A percentile compares a stretch with the other conserved stretches of the same genome.
Evolutionary conservation across 2,113 vertebrate genomes (phyloP).

Genomic region (Mobula hypostoma): DNA sequence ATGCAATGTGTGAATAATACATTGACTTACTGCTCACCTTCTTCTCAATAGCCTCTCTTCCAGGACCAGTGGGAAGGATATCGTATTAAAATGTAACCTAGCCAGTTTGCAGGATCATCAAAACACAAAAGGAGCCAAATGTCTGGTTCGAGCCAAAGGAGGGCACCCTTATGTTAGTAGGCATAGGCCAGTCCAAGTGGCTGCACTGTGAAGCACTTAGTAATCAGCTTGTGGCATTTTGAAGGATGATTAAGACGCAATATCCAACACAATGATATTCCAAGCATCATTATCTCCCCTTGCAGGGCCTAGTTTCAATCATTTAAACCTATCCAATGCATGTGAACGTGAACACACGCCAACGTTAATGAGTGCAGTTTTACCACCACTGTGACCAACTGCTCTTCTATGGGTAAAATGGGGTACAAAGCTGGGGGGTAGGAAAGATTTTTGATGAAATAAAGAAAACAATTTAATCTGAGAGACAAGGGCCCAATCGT

Average conservation of each 20-base stretch:
- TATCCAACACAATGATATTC: background rate
- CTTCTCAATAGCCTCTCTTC: slow-evolving; percentile 11
- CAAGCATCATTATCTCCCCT: background rate
- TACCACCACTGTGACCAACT: background rate
- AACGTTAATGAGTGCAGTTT: background rate
- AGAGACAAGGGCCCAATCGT: background rate
- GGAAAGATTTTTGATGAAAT: background rate
- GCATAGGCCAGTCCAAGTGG: background rate
- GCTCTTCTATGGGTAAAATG: background rate
- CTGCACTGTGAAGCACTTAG: background rate
- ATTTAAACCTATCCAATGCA: slow-evolving; percentile 10
- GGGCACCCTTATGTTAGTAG: background rate
- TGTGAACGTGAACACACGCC: background rate
- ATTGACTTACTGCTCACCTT: background rate
- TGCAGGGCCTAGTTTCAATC: background rate
- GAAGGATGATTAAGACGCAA: slow-evolving; percentile 14
- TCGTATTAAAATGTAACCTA: slow-evolving; percentile 7
- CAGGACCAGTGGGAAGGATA: slow-evolving; percentile 22
- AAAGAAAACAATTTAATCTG: background rate
- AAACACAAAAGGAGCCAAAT: slow-evolving; percentile 30
- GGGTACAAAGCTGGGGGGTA: too few relatives aligned
- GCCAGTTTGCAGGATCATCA: background rate
- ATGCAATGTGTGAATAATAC: slow-evolving; percentile 9
- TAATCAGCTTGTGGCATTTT: background rate
- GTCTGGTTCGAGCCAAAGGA: background rate